Base-by-base conservation (phyloP, 1,140 invertebrate species). In the Eriocheir sinensis region DNA sequence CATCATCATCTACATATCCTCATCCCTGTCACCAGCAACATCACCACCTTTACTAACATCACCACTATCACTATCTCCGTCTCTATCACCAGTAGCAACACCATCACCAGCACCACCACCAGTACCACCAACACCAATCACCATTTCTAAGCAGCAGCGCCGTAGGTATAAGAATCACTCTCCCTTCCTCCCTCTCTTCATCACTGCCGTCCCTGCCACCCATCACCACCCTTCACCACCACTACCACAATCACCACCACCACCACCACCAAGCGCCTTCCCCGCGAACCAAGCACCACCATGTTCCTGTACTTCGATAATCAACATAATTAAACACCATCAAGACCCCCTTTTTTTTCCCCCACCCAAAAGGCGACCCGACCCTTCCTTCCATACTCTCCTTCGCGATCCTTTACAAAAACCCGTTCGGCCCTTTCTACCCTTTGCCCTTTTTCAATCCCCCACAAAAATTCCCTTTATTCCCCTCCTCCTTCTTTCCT, bases 401-500 rank as follows among this genome's bases (percentile, higher is more conserved):
- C 81, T 36, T 41, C 30, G 81, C 17, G 81, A 38, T 21, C 17
- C 15, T 38, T 38, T 36, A 85, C 81, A 85, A 85, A 85, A 85
- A 85, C 81, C 36, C 36, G 81, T 27, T 34, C 81, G 34, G 2
- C 81, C 38, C 30, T 85, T 36, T n/a, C 38, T 41, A 36, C 34
- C n/a, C 34, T 36, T 85, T 85, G 12, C 81, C 81, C 81, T 85
- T 85, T 36, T 85, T 85, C 81, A 38, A 36, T 85, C 36, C 81
- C 34, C 81, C 38, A 41, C 38, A 85, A 36, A 72, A 36, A 85
- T 41, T 41, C 34, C 21, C 36, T 85, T 41, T 85, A 72, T 72
- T 72, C 53, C 27, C 53, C 53, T 27, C 27, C 53, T 72, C 12
- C 53, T 27, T 72, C 38, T 38, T 41, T 17, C 34, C 81, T n/a